These are phyloP conservation scores for Acleris sparsana DNA, from an alignment of 2,888 invertebrate genomes.

Conservation along the genomic window DNA sequence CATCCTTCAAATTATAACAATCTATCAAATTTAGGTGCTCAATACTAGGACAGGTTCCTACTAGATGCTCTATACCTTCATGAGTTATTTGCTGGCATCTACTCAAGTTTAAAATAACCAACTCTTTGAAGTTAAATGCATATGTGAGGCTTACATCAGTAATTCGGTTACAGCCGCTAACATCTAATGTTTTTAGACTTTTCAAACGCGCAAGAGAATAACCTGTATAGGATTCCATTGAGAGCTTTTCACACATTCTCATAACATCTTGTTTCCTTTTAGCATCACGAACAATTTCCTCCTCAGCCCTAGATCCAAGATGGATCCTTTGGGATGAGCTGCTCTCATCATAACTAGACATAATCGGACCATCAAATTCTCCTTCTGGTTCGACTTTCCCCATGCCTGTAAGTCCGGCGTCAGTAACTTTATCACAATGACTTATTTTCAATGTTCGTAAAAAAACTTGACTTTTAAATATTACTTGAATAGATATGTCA, in stretches of 20 bases:
- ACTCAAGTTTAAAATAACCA: slow-evolving; percentile 85
- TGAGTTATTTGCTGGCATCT: slow-evolving; percentile 88
- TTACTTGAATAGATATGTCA: slow-evolving; percentile 86
- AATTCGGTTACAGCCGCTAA: slow-evolving; percentile 87
- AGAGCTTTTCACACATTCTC: slow-evolving; percentile 83
- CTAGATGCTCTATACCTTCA: slow-evolving; percentile 85
- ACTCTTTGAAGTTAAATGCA: slow-evolving; percentile 86
- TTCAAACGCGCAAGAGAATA: slow-evolving; percentile 82
- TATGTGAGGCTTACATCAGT: slow-evolving; percentile 88
- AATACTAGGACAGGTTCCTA: slow-evolving; percentile 87
- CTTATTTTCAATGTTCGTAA: slow-evolving; percentile 85
- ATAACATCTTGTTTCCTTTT: slow-evolving; percentile 85
- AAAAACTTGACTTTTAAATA: slow-evolving; percentile 85
- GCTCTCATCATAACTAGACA: slow-evolving; percentile 59
- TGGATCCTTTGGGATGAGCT: slow-evolving; percentile 73
- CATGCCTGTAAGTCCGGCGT: slow-evolving; percentile 88
- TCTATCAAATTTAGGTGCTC: slow-evolving; percentile 87
- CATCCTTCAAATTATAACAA: slow-evolving; percentile 88
- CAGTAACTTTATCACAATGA: slow-evolving; percentile 87
- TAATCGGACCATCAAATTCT: slow-evolving; percentile 61
- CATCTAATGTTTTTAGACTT: slow-evolving; percentile 83
- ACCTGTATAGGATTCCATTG: slow-evolving; percentile 68
- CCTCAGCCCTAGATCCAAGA: slow-evolving; percentile 86
- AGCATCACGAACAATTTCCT: slow-evolving; percentile 87
- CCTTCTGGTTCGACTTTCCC: slow-evolving; percentile 69